These are phyloP conservation scores for Sorex araneus DNA, from an alignment of 2,113 vertebrate genomes.

Conservation along the genomic window DNA sequence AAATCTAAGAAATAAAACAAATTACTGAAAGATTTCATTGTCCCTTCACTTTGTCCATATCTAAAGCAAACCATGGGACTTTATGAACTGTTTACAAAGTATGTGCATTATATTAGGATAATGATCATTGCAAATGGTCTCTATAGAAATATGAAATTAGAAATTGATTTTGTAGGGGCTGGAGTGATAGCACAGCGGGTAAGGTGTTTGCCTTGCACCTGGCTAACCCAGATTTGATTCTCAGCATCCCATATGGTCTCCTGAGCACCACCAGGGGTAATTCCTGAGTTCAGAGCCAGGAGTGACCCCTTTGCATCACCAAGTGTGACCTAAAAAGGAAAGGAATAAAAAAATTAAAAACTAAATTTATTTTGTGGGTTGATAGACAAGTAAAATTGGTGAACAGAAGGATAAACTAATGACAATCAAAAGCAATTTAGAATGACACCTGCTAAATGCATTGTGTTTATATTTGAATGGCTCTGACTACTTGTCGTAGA, in stretches of 20 bases:
- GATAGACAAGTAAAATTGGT: slow-evolving; percentile 22
- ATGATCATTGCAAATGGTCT: not conserved
- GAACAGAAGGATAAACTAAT: slow-evolving; percentile 53
- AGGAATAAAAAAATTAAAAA: no score
- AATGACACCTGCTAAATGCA: slow-evolving; percentile 8
- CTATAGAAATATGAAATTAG: slow-evolving; percentile 7
- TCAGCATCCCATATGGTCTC: no score
- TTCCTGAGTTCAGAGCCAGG: no score
- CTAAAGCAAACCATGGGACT: not conserved
- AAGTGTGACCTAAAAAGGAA: no score
- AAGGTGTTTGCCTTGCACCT: no score
- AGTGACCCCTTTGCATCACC: no score
- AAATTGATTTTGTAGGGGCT: slow-evolving; percentile 9
- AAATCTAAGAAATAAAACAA: not conserved
- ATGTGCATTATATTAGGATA: not conserved
- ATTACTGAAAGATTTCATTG: not conserved
- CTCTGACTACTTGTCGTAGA: not conserved
- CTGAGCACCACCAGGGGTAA: no score
- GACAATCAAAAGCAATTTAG: slow-evolving; percentile 55
- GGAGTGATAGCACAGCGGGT: no score
- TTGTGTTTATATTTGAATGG: slow-evolving; percentile 17
- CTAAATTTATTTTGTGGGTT: slow-evolving; percentile 2
- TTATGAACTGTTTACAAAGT: slow-evolving; percentile 5
- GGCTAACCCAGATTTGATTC: no score
- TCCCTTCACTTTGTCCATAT: not conserved